A percentile compares a stretch with the other conserved stretches of the same genome.
These are phyloP conservation scores for Pomacea canaliculata DNA, from an alignment of 2,888 invertebrate species.

Conservation along the genomic window DNA sequence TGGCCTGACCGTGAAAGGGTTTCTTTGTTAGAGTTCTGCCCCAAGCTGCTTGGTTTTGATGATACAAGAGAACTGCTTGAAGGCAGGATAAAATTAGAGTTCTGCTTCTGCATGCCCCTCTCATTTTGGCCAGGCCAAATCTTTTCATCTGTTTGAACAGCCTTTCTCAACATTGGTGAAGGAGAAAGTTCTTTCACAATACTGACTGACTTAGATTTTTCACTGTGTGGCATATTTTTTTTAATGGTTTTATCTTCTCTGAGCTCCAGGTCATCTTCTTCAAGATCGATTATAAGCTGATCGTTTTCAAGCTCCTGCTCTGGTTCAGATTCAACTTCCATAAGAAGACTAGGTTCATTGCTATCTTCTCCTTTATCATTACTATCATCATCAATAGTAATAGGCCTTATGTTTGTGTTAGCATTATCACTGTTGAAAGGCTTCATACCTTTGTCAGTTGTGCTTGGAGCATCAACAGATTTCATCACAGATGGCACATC, in stretches of 20 bases:
- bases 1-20: too few relatives aligned
- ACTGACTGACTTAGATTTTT: neutral
- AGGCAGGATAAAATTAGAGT: too few relatives aligned
- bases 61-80: too few relatives aligned
- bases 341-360: constrained; percentile 31
- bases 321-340: constrained; percentile 38
- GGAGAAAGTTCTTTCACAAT: constrained; percentile 20
- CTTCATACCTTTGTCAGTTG: neutral
- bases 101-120: too few relatives aligned
- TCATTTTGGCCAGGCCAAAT: too few relatives aligned
- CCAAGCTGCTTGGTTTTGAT: too few relatives aligned
- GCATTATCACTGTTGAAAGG: neutral
- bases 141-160: neutral
- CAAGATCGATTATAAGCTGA: constrained; percentile 35
- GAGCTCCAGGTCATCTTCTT: constrained; percentile 20
- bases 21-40: too few relatives aligned
- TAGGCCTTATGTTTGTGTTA: neutral
- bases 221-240: neutral
- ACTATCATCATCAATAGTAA: neutral
- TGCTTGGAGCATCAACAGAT: neutral
- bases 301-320: constrained; percentile 39
- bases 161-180: neutral
- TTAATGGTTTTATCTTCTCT: too few relatives aligned
- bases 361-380: constrained; percentile 11
- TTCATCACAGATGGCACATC: neutral